A percentile compares a stretch with the other conserved stretches of the same genome.
Conservation (phyloP, 2,797 vertebrate genomes). For the Sebastes itinus region DNA sequence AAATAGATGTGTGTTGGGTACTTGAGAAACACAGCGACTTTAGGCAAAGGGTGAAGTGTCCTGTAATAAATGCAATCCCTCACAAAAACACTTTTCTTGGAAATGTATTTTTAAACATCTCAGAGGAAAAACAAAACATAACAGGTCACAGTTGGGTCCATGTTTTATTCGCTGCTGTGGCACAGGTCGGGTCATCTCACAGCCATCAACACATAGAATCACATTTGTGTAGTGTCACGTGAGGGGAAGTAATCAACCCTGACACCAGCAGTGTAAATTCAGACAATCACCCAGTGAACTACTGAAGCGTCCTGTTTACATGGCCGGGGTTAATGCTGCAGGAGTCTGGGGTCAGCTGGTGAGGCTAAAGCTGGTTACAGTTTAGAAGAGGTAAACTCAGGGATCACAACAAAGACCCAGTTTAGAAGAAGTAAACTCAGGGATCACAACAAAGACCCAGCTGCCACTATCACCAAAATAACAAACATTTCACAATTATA, state of each 20-base stretch:
- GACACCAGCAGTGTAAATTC: not conserved
- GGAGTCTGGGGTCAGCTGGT: constrained; percentile 36
- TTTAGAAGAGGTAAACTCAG: not conserved
- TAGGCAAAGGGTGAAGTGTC: constrained; percentile 43
- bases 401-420: not conserved
- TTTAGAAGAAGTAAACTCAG: not conserved
- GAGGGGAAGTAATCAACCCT: not conserved
- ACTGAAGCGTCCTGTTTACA: constrained; percentile 53
- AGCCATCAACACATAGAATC: not conserved
- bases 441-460: not conserved
- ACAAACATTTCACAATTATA: not conserved
- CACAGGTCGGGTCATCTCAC: constrained; percentile 7
- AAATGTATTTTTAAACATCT: constrained; percentile 27
- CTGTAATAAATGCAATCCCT: constrained; percentile 5
- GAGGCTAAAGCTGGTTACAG: constrained; percentile 24
- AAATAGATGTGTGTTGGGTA: constrained; percentile 35
- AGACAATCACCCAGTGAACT: constrained; percentile 24
- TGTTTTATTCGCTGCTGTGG: not conserved
- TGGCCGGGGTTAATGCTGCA: constrained; percentile 35
- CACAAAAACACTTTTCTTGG: not conserved
- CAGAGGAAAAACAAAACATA: constrained; percentile 1
- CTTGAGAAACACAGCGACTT: constrained; percentile 22
- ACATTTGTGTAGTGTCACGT: too few relatives aligned
- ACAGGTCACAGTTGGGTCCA: not conserved
- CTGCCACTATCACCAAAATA: not conserved